Evolutionary conservation across 2,797 vertebrate species (phyloP).

Genomic region (Pogonophryne albipinna): DNA sequence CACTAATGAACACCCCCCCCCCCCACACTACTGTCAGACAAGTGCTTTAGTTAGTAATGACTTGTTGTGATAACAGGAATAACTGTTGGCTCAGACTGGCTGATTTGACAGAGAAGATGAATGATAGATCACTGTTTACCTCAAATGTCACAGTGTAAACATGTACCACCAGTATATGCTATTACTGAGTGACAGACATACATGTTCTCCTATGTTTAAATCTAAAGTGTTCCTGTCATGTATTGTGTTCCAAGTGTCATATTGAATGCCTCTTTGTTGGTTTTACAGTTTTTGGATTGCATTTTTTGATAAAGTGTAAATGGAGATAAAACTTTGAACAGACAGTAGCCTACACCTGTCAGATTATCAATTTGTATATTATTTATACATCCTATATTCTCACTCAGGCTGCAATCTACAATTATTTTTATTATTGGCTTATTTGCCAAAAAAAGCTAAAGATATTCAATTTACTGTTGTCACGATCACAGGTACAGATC

Average conservation of each 20-base stretch:
- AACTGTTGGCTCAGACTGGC: constrained; percentile 11
- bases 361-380: background rate
- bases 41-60: constrained; percentile 15
- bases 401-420: background rate
- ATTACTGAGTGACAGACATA: too few species aligned
- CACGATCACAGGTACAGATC: too few species aligned
- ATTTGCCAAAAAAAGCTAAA: background rate
- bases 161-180: too few species aligned
- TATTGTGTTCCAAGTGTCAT: background rate
- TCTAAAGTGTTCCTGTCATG: too few species aligned
- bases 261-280: background rate
- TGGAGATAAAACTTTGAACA: background rate
- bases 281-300: background rate
- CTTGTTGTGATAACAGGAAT: constrained; percentile 10
- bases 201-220: too few species aligned
- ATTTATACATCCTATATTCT: too few species aligned
- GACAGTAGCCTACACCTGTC: too few species aligned
- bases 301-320: background rate
- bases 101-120: background rate
- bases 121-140: background rate
- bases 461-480: too few species aligned
- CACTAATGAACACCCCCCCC: constrained; percentile 78
- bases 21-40: constrained; percentile 29
- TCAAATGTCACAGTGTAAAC: too few species aligned
- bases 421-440: background rate